Evolutionary conservation across 2,797 vertebrate genomes (phyloP).

Genomic region (Scolopax bukidnonensis): DNA sequence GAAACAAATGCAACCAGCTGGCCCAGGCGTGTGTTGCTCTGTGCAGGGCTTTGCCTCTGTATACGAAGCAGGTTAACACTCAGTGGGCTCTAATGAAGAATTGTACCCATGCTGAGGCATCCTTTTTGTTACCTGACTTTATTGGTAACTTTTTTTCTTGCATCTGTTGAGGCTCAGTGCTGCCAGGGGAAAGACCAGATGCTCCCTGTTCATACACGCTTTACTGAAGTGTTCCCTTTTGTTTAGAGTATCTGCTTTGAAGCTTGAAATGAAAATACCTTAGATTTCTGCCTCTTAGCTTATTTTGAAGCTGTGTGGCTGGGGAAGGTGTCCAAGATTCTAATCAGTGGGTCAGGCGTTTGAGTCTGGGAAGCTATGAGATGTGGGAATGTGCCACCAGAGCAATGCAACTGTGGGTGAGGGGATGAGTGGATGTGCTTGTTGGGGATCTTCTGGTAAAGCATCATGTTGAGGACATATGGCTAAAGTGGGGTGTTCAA

Average conservation of each 20-base stretch:
- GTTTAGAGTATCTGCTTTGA: conserved; percentile 11
- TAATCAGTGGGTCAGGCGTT: background rate
- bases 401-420: background rate
- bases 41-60: background rate
- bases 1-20: background rate
- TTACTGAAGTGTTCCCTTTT: background rate
- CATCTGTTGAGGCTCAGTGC: background rate
- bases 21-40: background rate
- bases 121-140: background rate
- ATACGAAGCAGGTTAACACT: background rate
- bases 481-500: background rate
- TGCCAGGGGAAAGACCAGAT: conserved; percentile 2
- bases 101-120: background rate
- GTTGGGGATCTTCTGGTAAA: background rate
- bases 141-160: background rate
- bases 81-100: background rate
- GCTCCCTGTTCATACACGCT: background rate
- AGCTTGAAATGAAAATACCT: background rate
- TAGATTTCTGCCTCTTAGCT: background rate
- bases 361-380: background rate
- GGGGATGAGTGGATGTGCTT: background rate
- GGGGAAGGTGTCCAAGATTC: background rate
- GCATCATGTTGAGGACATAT: accelerated
- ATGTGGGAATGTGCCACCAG: background rate
- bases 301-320: background rate